Base-by-base conservation (phyloP, 2,113 vertebrate species). In the Halcyon senegalensis region DNA sequence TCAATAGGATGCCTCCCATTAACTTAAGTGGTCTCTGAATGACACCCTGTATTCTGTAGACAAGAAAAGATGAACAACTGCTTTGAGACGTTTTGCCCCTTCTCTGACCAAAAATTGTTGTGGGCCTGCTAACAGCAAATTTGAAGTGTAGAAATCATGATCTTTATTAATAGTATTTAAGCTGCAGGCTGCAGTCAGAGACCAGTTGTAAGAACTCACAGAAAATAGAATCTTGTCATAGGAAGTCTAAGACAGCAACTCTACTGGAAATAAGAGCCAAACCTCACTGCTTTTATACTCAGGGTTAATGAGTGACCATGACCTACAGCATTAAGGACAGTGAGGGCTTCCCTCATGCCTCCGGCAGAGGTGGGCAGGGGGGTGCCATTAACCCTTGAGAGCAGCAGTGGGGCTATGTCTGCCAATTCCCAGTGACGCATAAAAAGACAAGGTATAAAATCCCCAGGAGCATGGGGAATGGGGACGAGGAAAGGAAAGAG, bases 341-440 rank as follows among this genome's bases (percentile, higher is more conserved):
- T 0, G 0, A 87, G 67, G 44, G 44, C 27, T 69, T 69, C 44
- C 70, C 30, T 27, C 39, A 8, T 0, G 0, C 18, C 31, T 62
- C 35, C 56, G 0, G 1, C 56, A 37, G 78, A 33, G 24, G 20
- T 39, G 48, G 11, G 39, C 30, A 77, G 12, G 24, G 56, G 20
- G 67, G 6, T 17, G 4, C 80, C 59, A 27, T 70, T 68, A 91
- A 79, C 64, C 46, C 69, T 48, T 77, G 50, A 70, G 28, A 80
- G 58, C 17, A 66, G 41, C 62, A 55, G 5, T 28, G 25, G 90
- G 77, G n/a, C 12, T 53, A 58, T 69, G 35, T 74, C 66, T 82
- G 46, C 59, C 70, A 58, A 30, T 14, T 60, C 63, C 72, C 35
- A 44, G 28, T 0, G 2, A 25, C 35, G 68, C 13, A 12, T 25